These are phyloP conservation scores for Kradibia gibbosae DNA, from an alignment of 1,140 invertebrate species.

Conservation along the genomic window DNA sequence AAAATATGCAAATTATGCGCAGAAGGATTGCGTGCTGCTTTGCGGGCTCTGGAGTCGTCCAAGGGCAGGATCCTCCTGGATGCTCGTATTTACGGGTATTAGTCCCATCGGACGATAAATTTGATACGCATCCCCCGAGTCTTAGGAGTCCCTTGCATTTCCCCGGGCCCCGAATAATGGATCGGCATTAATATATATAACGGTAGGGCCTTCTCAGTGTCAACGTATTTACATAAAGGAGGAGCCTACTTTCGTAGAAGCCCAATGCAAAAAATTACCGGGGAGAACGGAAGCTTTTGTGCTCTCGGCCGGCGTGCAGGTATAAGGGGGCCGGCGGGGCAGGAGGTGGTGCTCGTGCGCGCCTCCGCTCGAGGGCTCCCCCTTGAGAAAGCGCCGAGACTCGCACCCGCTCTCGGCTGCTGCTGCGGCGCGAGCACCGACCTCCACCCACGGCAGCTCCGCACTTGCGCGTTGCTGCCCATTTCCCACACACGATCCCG, in stretches of 20 bases:
- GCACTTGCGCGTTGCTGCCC: constrained; percentile 33
- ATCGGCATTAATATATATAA: not conserved
- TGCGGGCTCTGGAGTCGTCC: too few relatives aligned
- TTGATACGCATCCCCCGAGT: too few relatives aligned
- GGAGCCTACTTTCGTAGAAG: not conserved
- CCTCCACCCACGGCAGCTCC: not conserved
- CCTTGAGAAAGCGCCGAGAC: constrained; percentile 11
- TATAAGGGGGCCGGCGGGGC: not conserved
- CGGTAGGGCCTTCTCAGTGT: not conserved
- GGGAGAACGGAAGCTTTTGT: constrained; percentile 7
- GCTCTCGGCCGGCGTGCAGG: not conserved
- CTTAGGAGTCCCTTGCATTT: too few relatives aligned
- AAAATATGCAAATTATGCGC: not conserved
- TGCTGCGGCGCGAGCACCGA: not conserved
- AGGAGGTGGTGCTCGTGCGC: not conserved
- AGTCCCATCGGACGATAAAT: too few relatives aligned
- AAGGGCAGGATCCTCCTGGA: too few relatives aligned
- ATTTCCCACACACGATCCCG: constrained; percentile 38
- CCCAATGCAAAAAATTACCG: not conserved
- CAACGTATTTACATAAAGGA: not conserved
- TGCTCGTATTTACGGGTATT: too few relatives aligned
- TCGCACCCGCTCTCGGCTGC: too few relatives aligned
- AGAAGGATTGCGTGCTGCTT: too few relatives aligned
- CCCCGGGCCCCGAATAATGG: too few relatives aligned
- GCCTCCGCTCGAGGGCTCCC: not conserved